Conservation (phyloP, 64 coral and sea anemone species). For the Montipora capricornis region DNA sequence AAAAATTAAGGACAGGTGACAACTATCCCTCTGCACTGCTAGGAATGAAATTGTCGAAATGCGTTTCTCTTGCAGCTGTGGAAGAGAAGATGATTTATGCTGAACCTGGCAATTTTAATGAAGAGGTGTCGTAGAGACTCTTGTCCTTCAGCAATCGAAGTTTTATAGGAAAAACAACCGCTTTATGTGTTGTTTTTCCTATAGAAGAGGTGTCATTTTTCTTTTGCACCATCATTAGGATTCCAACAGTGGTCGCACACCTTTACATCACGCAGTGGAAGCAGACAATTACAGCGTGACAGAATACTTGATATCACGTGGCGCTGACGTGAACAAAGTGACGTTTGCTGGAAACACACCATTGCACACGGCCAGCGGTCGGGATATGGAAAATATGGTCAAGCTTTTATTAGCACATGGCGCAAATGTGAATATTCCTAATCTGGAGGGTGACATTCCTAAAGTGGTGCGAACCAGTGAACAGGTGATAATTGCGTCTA, state of each 20-base stretch:
- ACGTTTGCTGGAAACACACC: constrained; percentile 97
- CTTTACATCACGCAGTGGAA: constrained; percentile 97
- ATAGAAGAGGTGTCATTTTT: too few relatives aligned
- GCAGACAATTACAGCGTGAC: constrained; percentile 75
- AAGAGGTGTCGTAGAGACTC: too few relatives aligned
- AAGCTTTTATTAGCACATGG: constrained; percentile 77
- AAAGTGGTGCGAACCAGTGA: constrained; percentile 80
- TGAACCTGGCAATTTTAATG: too few relatives aligned
- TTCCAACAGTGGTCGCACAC: constrained; percentile 88
- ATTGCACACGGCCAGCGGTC: constrained; percentile 88
- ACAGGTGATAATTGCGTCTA: constrained; percentile 20
- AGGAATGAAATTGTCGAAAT: too few relatives aligned
- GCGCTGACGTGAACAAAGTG: constrained; percentile 77
- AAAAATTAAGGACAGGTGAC: too few relatives aligned
- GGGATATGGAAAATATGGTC: constrained; percentile 89
- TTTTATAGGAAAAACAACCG: too few relatives aligned
- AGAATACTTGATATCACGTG: constrained; percentile 75
- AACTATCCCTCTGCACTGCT: too few relatives aligned
- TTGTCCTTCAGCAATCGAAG: too few relatives aligned
- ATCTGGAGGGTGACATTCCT: constrained; percentile 87
- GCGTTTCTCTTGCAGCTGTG: too few relatives aligned
- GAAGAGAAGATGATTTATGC: too few relatives aligned
- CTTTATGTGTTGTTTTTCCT: too few relatives aligned
- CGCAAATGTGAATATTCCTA: constrained; percentile 87
- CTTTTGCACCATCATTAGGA: constrained; percentile 49